Evolutionary conservation across 1,140 invertebrate species (phyloP).

Genomic region (Asobara japonica): DNA sequence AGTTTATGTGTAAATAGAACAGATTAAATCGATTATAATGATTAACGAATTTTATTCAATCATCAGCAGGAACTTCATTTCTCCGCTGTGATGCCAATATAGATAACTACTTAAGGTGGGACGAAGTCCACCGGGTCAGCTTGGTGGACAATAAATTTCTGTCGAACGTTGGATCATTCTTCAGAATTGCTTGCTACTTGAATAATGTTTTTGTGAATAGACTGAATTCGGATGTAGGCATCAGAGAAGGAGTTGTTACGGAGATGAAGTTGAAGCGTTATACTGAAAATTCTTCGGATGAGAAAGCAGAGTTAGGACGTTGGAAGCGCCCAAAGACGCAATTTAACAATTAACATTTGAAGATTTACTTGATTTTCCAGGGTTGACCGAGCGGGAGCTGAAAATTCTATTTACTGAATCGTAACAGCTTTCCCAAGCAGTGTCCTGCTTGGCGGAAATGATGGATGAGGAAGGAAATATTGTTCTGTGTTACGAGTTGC

Average conservation of each 20-base stretch:
- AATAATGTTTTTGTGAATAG: slow-evolving; percentile 36
- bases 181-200: slow-evolving; percentile 36
- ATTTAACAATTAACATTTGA: slow-evolving; percentile 32
- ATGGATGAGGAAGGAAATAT: slow-evolving; percentile 31
- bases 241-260: slow-evolving; percentile 31
- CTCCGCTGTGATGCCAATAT: too few species aligned
- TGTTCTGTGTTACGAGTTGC: too few species aligned
- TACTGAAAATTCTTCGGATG: slow-evolving; percentile 32
- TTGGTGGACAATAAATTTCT: slow-evolving; percentile 43
- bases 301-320: slow-evolving; percentile 33
- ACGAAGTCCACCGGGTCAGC: too few species aligned
- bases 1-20: too few species aligned
- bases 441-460: slow-evolving; percentile 40
- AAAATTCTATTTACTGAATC: slow-evolving; percentile 36
- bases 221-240: slow-evolving; percentile 35
- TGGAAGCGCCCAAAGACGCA: slow-evolving; percentile 31
- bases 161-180: slow-evolving; percentile 37
- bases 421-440: slow-evolving; percentile 35
- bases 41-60: too few species aligned
- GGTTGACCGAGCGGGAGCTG: slow-evolving; percentile 32
- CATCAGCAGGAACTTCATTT: too few species aligned
- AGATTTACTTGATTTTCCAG: slow-evolving; percentile 34
- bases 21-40: too few species aligned
- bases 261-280: slow-evolving; percentile 27
- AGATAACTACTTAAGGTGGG: too few species aligned